Percentiles rank a stretch among this genome's conserved stretches.
Conservation (phyloP, 2,888 invertebrate species). For the Iphiclides podalirius region DNA sequence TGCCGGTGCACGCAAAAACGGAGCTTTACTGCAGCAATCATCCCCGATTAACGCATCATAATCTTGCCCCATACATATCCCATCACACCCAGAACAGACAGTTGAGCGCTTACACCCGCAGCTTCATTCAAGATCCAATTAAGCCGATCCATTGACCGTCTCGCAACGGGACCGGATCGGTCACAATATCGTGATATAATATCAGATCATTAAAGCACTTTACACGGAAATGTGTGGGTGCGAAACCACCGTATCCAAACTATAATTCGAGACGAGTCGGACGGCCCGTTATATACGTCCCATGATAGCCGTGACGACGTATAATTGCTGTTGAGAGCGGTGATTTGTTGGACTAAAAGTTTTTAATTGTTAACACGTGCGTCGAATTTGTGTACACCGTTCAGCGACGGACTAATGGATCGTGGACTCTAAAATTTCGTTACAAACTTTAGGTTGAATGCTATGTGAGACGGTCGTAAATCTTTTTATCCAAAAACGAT, state of each 20-base stretch:
- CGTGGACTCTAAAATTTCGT: no score
- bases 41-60: no score
- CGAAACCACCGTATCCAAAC: conserved; percentile 76
- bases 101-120: no score
- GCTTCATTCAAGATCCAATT: conserved; percentile 55
- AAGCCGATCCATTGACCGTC: conserved; percentile 59
- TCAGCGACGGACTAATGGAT: no score
- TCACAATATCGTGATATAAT: conserved; percentile 72
- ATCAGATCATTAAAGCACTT: conserved; percentile 71
- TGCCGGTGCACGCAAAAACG: no score
- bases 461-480: conserved; percentile 13
- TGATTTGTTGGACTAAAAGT: conserved; percentile 66
- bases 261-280: conserved; percentile 74
- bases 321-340: conserved; percentile 65
- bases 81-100: conserved; percentile 48
- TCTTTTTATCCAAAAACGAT: conserved; percentile 5
- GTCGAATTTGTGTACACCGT: conserved; percentile 42
- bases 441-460: no score
- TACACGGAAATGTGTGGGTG: conserved; percentile 78
- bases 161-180: conserved; percentile 49
- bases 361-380: conserved; percentile 75
- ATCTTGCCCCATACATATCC: no score
- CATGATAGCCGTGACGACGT: conserved; percentile 63
- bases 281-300: conserved; percentile 60
- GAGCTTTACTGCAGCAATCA: no score